These are phyloP conservation scores for Peromyscus aztecus DNA, from an alignment of 2,797 vertebrate genomes.

Conservation along the genomic window DNA sequence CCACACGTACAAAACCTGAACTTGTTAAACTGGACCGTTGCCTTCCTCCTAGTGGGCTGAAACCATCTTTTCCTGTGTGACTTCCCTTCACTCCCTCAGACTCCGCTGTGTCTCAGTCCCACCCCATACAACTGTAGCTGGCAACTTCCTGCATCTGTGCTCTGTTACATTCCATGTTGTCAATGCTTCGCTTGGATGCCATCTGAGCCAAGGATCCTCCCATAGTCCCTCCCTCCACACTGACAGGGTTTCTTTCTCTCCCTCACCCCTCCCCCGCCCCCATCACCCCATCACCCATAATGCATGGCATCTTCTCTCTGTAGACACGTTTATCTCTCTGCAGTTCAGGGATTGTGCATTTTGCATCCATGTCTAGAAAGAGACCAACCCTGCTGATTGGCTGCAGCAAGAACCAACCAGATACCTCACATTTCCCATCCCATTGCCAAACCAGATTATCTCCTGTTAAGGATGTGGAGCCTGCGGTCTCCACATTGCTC, in stretches of 20 bases:
- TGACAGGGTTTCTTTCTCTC: background rate
- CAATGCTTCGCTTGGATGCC: background rate
- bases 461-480: background rate
- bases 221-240: background rate
- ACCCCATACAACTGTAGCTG: background rate
- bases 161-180: background rate
- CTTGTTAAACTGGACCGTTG: background rate
- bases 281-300: background rate
- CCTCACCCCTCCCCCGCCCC: too few species aligned
- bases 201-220: background rate
- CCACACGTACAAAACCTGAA: background rate
- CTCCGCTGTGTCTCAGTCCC: background rate
- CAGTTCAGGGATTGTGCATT: background rate
- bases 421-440: slow-evolving; percentile 10
- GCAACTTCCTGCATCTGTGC: background rate
- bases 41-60: background rate
- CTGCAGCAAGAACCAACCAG: background rate
- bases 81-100: background rate
- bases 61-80: background rate
- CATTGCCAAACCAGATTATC: background rate
- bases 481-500: background rate
- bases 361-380: background rate
- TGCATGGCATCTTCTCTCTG: background rate
- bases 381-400: background rate
- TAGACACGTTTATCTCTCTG: background rate